phyloP scores from a whole-genome alignment of 2,888 invertebrate genomes.

The Caenorhabditis macrosperma region DNA sequence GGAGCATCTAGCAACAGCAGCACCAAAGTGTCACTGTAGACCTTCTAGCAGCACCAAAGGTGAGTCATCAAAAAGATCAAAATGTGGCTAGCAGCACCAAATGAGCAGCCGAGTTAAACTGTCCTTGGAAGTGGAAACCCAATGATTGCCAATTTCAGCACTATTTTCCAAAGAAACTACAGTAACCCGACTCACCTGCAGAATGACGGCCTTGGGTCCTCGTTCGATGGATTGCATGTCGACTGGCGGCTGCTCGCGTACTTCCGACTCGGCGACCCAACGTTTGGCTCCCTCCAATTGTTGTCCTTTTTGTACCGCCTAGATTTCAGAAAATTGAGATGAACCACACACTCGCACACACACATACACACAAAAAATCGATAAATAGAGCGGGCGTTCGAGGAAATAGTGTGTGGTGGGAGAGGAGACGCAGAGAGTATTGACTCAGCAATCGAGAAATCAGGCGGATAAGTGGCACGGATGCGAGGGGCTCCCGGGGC shows the following conservation, averaged over 20 bases:
- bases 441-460: conserved; percentile 42
- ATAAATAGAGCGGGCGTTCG: not conserved
- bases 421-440: not conserved
- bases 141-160: too few species aligned
- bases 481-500: too few species aligned
- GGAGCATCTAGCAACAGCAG: too few species aligned
- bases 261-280: conserved; percentile 63
- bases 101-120: too few species aligned
- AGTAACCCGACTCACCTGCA: conserved; percentile 61
- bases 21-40: too few species aligned
- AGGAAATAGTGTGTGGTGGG: not conserved
- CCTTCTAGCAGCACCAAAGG: too few species aligned
- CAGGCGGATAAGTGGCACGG: not conserved
- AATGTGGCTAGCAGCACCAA: too few species aligned
- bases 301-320: conserved; percentile 61
- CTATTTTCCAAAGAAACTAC: too few species aligned
- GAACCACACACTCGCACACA: too few species aligned
- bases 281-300: conserved; percentile 69
- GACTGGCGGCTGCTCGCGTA: conserved; percentile 33
- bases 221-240: conserved; percentile 49
- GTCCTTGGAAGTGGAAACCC: too few species aligned
- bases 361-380: conserved; percentile 11
- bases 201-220: conserved; percentile 60
- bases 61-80: too few species aligned
- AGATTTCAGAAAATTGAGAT: conserved; percentile 9